These are phyloP conservation scores for Thalassaphorura encarpata DNA, from an alignment of 1,140 invertebrate species.

Conservation along the genomic window DNA sequence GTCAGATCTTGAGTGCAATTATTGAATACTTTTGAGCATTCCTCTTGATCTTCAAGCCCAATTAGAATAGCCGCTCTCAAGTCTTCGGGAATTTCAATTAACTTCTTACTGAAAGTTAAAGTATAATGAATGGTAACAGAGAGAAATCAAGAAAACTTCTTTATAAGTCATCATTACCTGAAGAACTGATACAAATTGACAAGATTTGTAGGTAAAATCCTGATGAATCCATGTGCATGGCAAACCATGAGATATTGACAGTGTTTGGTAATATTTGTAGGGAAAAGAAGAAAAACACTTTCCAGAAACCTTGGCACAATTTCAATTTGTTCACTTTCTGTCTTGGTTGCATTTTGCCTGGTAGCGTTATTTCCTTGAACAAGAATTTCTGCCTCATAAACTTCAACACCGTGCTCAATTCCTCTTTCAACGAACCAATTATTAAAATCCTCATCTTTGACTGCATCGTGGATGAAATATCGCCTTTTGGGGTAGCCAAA, in stretches of 20 bases:
- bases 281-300: conserved; percentile 23
- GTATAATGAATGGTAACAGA: background rate
- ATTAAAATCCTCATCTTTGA: background rate
- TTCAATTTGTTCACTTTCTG: no score
- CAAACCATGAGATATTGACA: conserved; percentile 27
- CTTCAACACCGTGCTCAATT: no score
- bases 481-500: conserved; percentile 13
- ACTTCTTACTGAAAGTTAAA: conserved; percentile 16
- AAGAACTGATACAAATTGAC: conserved; percentile 14
- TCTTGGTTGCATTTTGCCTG: background rate
- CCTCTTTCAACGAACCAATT: background rate
- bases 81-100: conserved; percentile 5
- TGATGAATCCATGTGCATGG: conserved; percentile 29
- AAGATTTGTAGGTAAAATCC: conserved; percentile 6
- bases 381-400: background rate
- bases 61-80: conserved; percentile 15
- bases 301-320: conserved; percentile 20
- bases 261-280: conserved; percentile 14
- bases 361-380: background rate
- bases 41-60: conserved; percentile 22
- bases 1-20: conserved; percentile 17
- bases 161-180: conserved; percentile 16
- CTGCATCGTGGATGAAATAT: conserved; percentile 17
- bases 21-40: conserved; percentile 12
- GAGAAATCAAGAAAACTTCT: background rate